Evolutionary conservation across 2,888 invertebrate species (phyloP), one percentile per base, ranked within the genome.

Genomic region (Hypsopygia costalis): DNA sequence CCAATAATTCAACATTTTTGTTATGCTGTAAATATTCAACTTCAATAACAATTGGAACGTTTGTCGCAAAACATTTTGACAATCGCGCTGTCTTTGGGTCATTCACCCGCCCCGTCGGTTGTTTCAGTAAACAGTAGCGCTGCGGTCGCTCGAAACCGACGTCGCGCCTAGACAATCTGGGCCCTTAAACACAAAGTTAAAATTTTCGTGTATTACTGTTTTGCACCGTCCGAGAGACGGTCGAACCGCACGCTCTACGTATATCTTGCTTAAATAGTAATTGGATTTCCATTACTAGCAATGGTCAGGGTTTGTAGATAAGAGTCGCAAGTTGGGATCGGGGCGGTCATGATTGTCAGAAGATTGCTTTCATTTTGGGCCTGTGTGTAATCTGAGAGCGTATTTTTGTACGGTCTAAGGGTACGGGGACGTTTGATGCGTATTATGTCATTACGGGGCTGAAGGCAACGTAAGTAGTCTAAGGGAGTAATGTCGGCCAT

Each of bases 241-340:
- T 46, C 44, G 49, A 56, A 29, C 29, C 62, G 58, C 71, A 76
- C 69, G 71, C 70, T 66, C 69, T 61, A 53, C 64, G 72, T 74
- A 75, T 76, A 77, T 75, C 70, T 78, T 63, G 63, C 55, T 69
- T 67, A 75, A 79, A 78, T 74, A 74, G 76, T 78, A 75, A 80
- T 80, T 80, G 72, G 73, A 76, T 76, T 80, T 77, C 75, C 73
- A 79, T 81, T 82, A 78, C 72, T 62, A 59, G 69, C 69, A 74
- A 79, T 65, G 70, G 66, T 61, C 56, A 68, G 71, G 74, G 70
- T 66, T 64, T 54, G 64, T 50, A 73, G 77, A 79, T 81, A 80
- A 77, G 68, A 62, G 59, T 46, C 55, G 62, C 66, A 65, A 69
- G 67, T 71, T 60, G 59, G 63, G 69, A 55, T 58, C 51, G 51